These are phyloP conservation scores for Pseudoips prasinana DNA, from an alignment of 2,888 invertebrate species.

Conservation along the genomic window DNA sequence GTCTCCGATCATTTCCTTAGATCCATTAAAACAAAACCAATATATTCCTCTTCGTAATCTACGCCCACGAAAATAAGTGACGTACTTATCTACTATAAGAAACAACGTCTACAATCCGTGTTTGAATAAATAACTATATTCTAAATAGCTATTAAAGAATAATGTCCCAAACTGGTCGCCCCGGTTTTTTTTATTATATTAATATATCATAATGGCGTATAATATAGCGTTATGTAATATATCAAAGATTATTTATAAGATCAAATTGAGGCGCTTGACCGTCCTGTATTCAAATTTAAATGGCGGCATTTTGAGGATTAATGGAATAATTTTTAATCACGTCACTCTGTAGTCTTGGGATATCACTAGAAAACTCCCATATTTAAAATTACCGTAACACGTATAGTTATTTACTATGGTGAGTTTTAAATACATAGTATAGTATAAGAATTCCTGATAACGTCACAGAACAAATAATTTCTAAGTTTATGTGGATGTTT, in stretches of 20 bases:
- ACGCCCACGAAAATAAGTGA: conserved; percentile 61
- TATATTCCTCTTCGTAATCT: conserved; percentile 52
- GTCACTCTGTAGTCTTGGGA: too few relatives aligned
- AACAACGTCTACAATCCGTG: conserved; percentile 30
- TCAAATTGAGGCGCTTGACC: conserved; percentile 58
- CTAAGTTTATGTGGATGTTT: too few relatives aligned
- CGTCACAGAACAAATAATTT: too few relatives aligned
- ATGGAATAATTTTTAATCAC: too few relatives aligned
- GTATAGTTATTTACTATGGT: too few relatives aligned
- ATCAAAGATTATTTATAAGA: conserved; percentile 71
- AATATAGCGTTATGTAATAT: conserved; percentile 68
- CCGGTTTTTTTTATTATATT: conserved; percentile 39
- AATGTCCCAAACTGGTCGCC: conserved; percentile 56
- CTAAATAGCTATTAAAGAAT: conserved; percentile 63
- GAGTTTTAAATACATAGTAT: too few relatives aligned
- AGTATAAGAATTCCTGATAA: too few relatives aligned
- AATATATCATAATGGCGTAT: conserved; percentile 69
- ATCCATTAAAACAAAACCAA: conserved; percentile 52
- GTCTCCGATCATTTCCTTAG: conserved; percentile 50
- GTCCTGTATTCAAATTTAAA: conserved; percentile 40
- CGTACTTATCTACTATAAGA: conserved; percentile 43
- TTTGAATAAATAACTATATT: conserved; percentile 59
- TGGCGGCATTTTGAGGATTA: too few relatives aligned
- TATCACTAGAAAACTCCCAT: too few relatives aligned
- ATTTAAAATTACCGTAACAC: too few relatives aligned